These are phyloP conservation scores for Eremophila alpestris DNA, from an alignment of 2,797 vertebrate genomes.

Conservation along the genomic window DNA sequence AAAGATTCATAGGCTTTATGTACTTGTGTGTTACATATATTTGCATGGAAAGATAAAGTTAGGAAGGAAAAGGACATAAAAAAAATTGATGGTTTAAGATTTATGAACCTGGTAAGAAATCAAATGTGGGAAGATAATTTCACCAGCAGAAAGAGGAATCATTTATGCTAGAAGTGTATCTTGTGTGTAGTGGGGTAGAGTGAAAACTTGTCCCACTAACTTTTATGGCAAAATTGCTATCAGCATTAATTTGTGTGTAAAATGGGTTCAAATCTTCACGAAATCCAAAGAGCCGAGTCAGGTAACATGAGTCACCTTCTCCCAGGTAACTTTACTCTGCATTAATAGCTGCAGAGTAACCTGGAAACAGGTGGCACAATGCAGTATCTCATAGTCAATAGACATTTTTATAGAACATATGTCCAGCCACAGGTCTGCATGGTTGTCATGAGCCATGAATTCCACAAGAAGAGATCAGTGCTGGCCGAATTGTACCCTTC, in stretches of 20 bases:
- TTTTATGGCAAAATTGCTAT: background rate
- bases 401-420: background rate
- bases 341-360: background rate
- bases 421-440: background rate
- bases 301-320: background rate
- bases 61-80: background rate
- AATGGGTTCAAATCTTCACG: background rate
- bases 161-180: background rate
- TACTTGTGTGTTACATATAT: background rate
- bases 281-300: background rate
- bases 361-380: conserved; percentile 4
- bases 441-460: background rate
- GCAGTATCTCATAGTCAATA: background rate
- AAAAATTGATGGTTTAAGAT: background rate
- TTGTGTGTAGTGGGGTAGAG: background rate
- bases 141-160: background rate
- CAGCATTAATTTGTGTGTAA: background rate
- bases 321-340: background rate
- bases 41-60: background rate
- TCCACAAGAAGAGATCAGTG: background rate
- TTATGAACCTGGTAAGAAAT: background rate
- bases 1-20: background rate
- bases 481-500: background rate
- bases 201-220: background rate
- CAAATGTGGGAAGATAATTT: background rate